Evolutionary conservation across 2,888 invertebrate species (phyloP), one percentile per base, ranked within the genome.

Genomic region (Metallyticus violacea): DNA sequence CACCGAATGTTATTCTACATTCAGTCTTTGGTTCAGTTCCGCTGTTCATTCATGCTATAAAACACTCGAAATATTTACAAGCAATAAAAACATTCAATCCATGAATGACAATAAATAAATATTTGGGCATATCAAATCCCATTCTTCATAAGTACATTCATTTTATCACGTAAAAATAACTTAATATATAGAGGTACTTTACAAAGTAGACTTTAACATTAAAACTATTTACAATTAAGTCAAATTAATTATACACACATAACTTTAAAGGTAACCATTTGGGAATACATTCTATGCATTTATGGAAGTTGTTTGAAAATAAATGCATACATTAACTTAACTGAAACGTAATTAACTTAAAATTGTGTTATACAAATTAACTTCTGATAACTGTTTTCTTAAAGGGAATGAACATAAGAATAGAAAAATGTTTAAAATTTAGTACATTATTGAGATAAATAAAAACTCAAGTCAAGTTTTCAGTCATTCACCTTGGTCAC

Each of bases 21-120:
- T 85, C 85, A 85, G 85, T 85, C 85, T 85, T 85, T 85, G 85
- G 85, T 81, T 81, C 79, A 62, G 40, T 6, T 7, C 76, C 26
- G 76, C 62, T 22, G 40, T 6, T 2, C 76, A 26, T 82, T 9
- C 76, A 29, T 27, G 22, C 40, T 83, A 29, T 4, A 28, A 26
- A 79, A 27, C 28, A 27, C 26, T 22, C 28, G 6, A 6, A 79
- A 7, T 26, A 62, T 29, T 76, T 27, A 76, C 76, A 82, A 62
- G 62, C 62, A 26, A 25, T 62, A 29, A 2, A 29, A 25, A 5
- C 26, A 82, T 76, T 27, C 76, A 82, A 76, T 26, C 15, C 26
- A 6, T 22, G 76, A 82, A 62, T 82, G 40, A n/a, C 26, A 82
- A 82, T 82, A 82, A 82, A 82, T 82, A 82, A 22, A 6, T 9